Conservation (phyloP, 2,888 invertebrate genomes). For the Idaea straminata region DNA sequence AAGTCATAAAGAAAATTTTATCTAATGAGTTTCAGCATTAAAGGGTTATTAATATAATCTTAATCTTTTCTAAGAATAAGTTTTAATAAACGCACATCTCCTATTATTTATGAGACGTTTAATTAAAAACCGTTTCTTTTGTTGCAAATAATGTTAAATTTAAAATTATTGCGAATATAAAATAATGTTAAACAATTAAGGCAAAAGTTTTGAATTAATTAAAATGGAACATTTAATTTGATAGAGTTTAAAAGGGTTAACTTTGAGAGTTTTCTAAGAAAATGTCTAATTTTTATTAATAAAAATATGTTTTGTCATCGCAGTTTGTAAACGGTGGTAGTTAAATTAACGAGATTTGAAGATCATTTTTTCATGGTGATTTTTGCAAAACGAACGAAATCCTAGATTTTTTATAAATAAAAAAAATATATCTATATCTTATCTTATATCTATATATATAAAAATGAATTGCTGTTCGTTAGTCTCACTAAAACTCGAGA, state of each 20-base stretch:
- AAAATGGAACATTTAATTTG: not conserved
- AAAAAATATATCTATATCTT: too few relatives aligned
- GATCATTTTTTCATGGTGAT: not conserved
- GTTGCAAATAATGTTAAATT: not conserved
- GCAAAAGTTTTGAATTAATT: slow-evolving; percentile 8
- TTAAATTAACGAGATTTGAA: not conserved
- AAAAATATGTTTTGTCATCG: not conserved
- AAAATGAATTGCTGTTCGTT: too few relatives aligned
- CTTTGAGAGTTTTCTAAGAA: not conserved
- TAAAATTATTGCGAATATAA: not conserved
- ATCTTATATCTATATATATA: too few relatives aligned
- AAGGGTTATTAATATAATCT: slow-evolving; percentile 33
- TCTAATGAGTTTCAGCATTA: slow-evolving; percentile 62
- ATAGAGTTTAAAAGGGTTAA: not conserved
- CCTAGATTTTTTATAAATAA: too few relatives aligned
- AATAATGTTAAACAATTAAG: slow-evolving; percentile 5
- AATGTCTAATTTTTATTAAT: not conserved
- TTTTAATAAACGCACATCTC: slow-evolving; percentile 13
- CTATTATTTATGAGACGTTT: not conserved
- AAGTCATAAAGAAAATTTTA: slow-evolving; percentile 71
- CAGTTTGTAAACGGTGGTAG: not conserved
- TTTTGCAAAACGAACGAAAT: too few relatives aligned
- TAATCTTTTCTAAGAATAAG: slow-evolving; percentile 11
- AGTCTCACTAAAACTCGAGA: too few relatives aligned
- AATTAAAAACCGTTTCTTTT: not conserved